Conservation (phyloP, 2,888 invertebrate species). For the Cerastis leucographa region DNA sequence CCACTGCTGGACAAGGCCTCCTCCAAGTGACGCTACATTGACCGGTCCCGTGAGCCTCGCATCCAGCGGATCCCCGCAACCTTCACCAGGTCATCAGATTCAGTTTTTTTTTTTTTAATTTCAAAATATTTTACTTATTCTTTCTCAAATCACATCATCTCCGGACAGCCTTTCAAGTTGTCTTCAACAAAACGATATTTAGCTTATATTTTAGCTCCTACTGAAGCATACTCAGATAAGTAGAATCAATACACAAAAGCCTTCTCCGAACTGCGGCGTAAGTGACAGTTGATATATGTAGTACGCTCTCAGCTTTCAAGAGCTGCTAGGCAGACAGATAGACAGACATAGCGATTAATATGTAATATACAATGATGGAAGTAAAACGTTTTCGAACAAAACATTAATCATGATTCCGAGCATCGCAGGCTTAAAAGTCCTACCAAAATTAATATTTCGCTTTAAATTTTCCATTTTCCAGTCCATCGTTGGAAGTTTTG, state of each 20-base stretch:
- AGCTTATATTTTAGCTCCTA: conserved; percentile 16
- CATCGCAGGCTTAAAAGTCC: conserved; percentile 54
- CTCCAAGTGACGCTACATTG: no score
- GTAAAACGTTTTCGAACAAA: conserved; percentile 47
- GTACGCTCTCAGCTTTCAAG: conserved; percentile 22
- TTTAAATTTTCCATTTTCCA: conserved; percentile 45
- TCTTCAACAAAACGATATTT: conserved; percentile 1
- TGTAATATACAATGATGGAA: conserved; percentile 19
- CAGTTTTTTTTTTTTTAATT: no score
- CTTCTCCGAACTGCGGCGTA: conserved; percentile 25
- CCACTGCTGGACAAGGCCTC: no score
- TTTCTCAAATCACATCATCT: neutral
- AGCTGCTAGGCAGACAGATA: conserved; percentile 11
- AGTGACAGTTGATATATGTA: conserved; percentile 38
- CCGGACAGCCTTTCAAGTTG: neutral
- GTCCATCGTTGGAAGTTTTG: conserved; percentile 58
- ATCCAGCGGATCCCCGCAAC: no score
- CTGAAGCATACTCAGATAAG: conserved; percentile 8
- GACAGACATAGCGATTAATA: conserved; percentile 5
- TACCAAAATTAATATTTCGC: conserved; percentile 66
- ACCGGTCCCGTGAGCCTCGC: no score
- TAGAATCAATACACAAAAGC: conserved; percentile 40
- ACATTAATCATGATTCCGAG: conserved; percentile 56
- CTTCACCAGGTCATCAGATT: no score
- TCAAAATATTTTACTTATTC: neutral